phyloP scores from a whole-genome alignment of 2,888 invertebrate species.

The Tricholauxania praeusta region DNA sequence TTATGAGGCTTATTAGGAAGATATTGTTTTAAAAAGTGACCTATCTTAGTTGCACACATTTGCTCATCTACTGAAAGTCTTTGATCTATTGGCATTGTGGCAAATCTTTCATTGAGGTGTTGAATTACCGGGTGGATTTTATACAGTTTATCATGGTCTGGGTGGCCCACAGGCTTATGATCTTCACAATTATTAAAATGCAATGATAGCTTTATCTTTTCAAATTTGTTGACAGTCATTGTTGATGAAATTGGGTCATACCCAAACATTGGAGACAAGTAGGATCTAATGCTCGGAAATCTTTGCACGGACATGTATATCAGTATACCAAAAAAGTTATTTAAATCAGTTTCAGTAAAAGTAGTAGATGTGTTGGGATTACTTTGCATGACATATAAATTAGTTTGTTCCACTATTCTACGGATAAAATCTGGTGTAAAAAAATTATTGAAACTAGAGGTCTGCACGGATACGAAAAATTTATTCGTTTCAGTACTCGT shows the following conservation, averaged over 20 bases:
- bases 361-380: slow-evolving; percentile 28
- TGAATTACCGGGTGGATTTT: background rate
- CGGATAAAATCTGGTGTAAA: no score
- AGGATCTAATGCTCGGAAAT: slow-evolving; percentile 37
- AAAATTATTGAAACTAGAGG: slow-evolving; percentile 30
- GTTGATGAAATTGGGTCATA: slow-evolving; percentile 35
- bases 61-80: slow-evolving; percentile 29
- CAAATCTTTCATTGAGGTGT: no score
- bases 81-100: no score
- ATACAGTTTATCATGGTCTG: slow-evolving; percentile 30
- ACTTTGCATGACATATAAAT: slow-evolving; percentile 30
- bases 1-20: slow-evolving; percentile 20
- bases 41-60: slow-evolving; percentile 24
- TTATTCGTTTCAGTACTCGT: no score
- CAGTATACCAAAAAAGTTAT: slow-evolving; percentile 32
- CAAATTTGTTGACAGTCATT: slow-evolving; percentile 33
- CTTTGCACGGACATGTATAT: slow-evolving; percentile 34
- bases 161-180: slow-evolving; percentile 28
- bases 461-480: no score
- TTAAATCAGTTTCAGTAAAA: slow-evolving; percentile 21
- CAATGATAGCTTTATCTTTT: slow-evolving; percentile 20
- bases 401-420: slow-evolving; percentile 13
- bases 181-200: slow-evolving; percentile 13
- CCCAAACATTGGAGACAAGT: slow-evolving; percentile 35
- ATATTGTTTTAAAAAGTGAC: slow-evolving; percentile 28